Percentiles rank a stretch among this genome's conserved stretches.
These are phyloP conservation scores for Eulithis testata DNA, from an alignment of 2,888 invertebrate genomes.

Conservation along the genomic window DNA sequence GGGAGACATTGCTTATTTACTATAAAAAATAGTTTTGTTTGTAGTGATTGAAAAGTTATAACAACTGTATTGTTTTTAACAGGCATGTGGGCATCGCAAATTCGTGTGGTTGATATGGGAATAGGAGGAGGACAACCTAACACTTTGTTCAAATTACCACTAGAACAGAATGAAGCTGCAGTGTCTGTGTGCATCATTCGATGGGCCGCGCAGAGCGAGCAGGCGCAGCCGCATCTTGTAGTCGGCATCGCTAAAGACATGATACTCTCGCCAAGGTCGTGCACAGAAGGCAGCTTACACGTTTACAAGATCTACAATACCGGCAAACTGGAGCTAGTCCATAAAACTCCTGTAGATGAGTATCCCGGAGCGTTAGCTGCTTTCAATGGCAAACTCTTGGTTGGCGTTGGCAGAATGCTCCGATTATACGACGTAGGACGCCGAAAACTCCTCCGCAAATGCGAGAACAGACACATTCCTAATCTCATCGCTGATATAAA, in stretches of 20 bases:
- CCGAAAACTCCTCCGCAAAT: constrained; percentile 97
- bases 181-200: constrained; percentile 93
- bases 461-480: constrained; percentile 98
- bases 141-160: constrained; percentile 90
- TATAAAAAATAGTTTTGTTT: not conserved
- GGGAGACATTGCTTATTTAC: constrained; percentile 48
- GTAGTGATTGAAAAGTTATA: not conserved
- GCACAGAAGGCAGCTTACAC: constrained; percentile 93
- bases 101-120: constrained; percentile 94
- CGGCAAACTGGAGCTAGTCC: constrained; percentile 94
- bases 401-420: constrained; percentile 96
- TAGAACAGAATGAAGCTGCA: constrained; percentile 98
- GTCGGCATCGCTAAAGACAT: constrained; percentile 97
- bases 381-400: constrained; percentile 95
- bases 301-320: constrained; percentile 94
- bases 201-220: constrained; percentile 86
- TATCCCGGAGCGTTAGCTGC: constrained; percentile 95
- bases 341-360: constrained; percentile 97
- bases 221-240: constrained; percentile 84
- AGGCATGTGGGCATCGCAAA: constrained; percentile 98
- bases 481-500: constrained; percentile 97
- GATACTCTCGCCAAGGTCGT: constrained; percentile 93
- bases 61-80: constrained; percentile 25
- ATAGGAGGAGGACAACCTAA: constrained; percentile 84
- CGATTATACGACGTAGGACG: constrained; percentile 97